Percentiles rank a stretch among this genome's conserved stretches.
Evolutionary conservation across 2,797 vertebrate genomes (phyloP).

Genomic region (Chiloscyllium punctatum): DNA sequence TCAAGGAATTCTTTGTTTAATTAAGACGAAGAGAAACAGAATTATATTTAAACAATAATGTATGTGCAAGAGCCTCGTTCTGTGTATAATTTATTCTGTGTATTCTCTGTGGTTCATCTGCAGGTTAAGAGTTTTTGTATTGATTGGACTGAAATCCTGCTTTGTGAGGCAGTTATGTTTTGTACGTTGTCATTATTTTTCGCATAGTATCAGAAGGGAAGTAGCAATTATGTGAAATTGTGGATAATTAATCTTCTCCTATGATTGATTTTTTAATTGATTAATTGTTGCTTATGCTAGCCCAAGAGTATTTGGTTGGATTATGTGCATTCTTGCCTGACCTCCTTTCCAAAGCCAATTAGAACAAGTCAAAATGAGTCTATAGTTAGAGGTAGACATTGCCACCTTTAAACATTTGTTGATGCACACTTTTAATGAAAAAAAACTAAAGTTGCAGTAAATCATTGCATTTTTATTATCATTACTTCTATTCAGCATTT

Average conservation of each 20-base stretch:
- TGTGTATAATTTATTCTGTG: not conserved
- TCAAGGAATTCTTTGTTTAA: constrained; percentile 1
- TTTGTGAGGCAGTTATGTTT: constrained; percentile 27
- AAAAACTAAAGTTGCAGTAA: not conserved
- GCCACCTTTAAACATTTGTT: not conserved
- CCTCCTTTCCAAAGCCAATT: constrained; percentile 28
- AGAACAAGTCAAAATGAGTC: constrained; percentile 25
- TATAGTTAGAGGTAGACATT: not conserved
- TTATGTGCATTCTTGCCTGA: constrained; percentile 12
- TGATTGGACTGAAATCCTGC: constrained; percentile 27
- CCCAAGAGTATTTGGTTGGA: not conserved
- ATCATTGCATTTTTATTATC: constrained; percentile 10
- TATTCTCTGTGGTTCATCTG: constrained; percentile 15
- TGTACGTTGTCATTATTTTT: constrained; percentile 24
- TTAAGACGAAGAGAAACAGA: not conserved
- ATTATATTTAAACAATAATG: not conserved
- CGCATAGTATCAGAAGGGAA: not conserved
- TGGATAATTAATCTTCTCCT: constrained; percentile 30
- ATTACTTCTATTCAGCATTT: not conserved
- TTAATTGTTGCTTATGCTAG: constrained; percentile 34
- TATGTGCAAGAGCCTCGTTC: not conserved
- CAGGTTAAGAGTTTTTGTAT: constrained; percentile 28
- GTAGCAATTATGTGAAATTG: constrained; percentile 12
- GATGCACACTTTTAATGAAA: not conserved
- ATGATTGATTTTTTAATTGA: constrained; percentile 34